phyloP scores from a whole-genome alignment of 1,140 invertebrate genomes.

The Leguminivora glycinivorella region DNA sequence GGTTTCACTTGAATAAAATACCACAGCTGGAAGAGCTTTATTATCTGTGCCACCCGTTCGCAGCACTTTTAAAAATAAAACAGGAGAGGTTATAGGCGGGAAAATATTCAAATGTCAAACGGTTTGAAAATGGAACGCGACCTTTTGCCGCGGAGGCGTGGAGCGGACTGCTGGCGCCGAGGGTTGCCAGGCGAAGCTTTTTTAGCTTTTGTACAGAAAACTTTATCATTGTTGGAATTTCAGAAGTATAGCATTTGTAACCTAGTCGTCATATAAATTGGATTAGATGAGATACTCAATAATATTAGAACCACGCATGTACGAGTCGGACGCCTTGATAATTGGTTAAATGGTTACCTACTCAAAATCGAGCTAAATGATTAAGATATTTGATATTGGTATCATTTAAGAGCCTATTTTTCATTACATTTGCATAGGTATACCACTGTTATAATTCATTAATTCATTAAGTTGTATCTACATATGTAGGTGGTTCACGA shows the following conservation, averaged over 20 bases:
- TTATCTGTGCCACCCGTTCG: background rate
- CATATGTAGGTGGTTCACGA: too few species aligned
- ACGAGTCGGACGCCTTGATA: too few species aligned
- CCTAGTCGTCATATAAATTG: too few species aligned
- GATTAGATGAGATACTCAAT: too few species aligned
- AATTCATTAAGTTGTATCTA: too few species aligned
- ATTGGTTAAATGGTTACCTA: too few species aligned
- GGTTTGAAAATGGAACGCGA: slow-evolving; percentile 33
- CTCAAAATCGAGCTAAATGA: too few species aligned
- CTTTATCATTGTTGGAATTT: background rate
- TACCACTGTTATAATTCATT: too few species aligned
- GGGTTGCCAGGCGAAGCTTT: slow-evolving; percentile 10
- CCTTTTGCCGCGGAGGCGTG: slow-evolving; percentile 29
- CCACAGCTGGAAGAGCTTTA: background rate
- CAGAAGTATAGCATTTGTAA: background rate
- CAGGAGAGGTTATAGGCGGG: slow-evolving; percentile 29
- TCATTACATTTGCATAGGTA: too few species aligned
- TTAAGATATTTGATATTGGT: too few species aligned
- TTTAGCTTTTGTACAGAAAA: background rate
- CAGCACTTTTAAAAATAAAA: slow-evolving; percentile 29
- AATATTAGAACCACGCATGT: too few species aligned
- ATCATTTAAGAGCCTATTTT: too few species aligned
- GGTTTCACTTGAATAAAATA: background rate
- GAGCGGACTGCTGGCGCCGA: slow-evolving; percentile 19
- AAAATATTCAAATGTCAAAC: slow-evolving; percentile 30